Evolutionary conservation across 1,140 invertebrate genomes (phyloP).

Genomic region (Matsumurasca onukii): DNA sequence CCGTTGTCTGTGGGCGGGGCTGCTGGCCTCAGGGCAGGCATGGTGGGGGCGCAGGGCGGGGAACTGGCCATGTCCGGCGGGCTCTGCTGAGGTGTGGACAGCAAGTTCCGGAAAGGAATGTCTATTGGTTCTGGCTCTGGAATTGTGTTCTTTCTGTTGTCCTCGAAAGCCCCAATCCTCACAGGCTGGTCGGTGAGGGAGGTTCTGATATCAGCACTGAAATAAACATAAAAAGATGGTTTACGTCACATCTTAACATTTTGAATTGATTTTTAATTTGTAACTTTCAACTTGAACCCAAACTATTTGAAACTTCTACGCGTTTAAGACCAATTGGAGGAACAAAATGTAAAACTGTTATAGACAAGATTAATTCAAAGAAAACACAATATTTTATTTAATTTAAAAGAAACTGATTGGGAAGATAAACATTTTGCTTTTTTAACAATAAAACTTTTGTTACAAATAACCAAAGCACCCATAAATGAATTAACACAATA

Average conservation of each 20-base stretch:
- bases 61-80: slow-evolving; percentile 43
- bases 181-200: slow-evolving; percentile 32
- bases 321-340: too few species aligned
- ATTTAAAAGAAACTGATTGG: too few species aligned
- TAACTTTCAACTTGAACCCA: background rate
- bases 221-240: slow-evolving; percentile 16
- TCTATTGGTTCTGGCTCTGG: slow-evolving; percentile 59
- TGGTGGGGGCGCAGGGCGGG: slow-evolving; percentile 31
- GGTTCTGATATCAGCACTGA: slow-evolving; percentile 34
- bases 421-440: too few species aligned
- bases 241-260: too few species aligned
- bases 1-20: too few species aligned
- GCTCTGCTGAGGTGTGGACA: slow-evolving; percentile 49
- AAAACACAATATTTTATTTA: too few species aligned
- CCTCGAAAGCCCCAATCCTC: slow-evolving; percentile 65
- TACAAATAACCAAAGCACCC: too few species aligned
- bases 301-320: background rate
- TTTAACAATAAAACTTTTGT: too few species aligned
- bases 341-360: too few species aligned
- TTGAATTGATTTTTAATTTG: background rate
- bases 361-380: too few species aligned
- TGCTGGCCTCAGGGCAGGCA: slow-evolving; percentile 19
- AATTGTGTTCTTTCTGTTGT: slow-evolving; percentile 47
- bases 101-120: slow-evolving; percentile 65
- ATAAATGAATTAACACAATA: too few species aligned